These are phyloP conservation scores for Drosophila athabasca DNA, from an alignment of 1,140 invertebrate genomes.

Conservation along the genomic window DNA sequence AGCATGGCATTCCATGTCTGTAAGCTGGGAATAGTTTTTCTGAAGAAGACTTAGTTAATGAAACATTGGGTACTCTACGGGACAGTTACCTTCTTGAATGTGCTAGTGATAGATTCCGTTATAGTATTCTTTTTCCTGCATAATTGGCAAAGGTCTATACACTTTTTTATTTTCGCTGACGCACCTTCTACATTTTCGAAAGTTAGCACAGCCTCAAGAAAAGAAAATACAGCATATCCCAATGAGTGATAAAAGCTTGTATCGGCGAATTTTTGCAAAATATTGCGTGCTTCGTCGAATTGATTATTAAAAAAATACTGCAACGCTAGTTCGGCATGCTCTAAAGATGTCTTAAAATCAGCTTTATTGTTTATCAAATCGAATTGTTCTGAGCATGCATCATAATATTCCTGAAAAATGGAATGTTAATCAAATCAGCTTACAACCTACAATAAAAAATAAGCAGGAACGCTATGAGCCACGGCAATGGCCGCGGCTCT, in stretches of 20 bases:
- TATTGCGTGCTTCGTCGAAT: constrained; percentile 90
- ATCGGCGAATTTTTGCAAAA: constrained; percentile 91
- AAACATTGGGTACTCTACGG: not conserved
- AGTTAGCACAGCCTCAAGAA: constrained; percentile 96
- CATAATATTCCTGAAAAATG: constrained; percentile 15
- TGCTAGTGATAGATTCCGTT: constrained; percentile 91
- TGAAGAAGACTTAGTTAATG: constrained; percentile 53
- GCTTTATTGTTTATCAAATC: constrained; percentile 69
- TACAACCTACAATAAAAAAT: not conserved
- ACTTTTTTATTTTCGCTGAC: constrained; percentile 88
- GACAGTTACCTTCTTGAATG: constrained; percentile 87
- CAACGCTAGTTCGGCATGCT: constrained; percentile 89
- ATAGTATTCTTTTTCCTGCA: constrained; percentile 89
- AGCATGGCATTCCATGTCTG: constrained; percentile 95
- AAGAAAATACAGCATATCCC: constrained; percentile 94
- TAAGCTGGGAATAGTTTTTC: constrained; percentile 90
- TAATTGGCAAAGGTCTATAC: constrained; percentile 90
- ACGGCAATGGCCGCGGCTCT: too few relatives aligned
- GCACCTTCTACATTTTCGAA: constrained; percentile 94
- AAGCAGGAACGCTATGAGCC: not conserved
- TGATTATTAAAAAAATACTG: constrained; percentile 95
- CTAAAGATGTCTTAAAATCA: constrained; percentile 87
- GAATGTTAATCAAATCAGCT: not conserved
- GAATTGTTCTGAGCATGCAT: constrained; percentile 14
- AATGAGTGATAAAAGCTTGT: constrained; percentile 96